Percentiles rank a stretch among this genome's conserved stretches.
Conservation (phyloP, 2,113 vertebrate species). For the Orcinus orca region DNA sequence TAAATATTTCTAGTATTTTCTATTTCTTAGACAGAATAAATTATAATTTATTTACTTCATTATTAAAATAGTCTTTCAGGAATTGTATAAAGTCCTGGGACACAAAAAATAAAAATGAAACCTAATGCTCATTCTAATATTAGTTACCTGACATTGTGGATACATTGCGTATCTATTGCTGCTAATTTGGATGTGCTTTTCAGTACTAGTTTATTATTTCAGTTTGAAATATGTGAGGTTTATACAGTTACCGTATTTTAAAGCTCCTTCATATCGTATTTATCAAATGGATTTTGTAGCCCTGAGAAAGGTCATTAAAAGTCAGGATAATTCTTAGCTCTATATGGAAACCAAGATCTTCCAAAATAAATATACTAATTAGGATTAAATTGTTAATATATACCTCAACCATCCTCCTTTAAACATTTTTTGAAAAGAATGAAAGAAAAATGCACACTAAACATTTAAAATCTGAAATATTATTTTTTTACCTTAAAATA, state of each 20-base stretch:
- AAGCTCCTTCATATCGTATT: not conserved
- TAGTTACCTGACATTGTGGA: not conserved
- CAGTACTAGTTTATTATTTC: not conserved
- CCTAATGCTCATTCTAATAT: not conserved
- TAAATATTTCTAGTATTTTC: not conserved
- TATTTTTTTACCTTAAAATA: not conserved
- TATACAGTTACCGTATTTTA: not conserved
- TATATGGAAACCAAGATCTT: not conserved
- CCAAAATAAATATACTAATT: not conserved
- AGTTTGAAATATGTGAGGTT: not conserved
- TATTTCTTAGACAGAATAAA: not conserved
- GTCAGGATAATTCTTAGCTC: not conserved
- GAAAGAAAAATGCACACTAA: not conserved
- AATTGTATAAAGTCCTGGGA: not conserved
- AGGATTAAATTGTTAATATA: not conserved
- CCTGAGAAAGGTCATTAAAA: not conserved
- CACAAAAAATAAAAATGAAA: not conserved
- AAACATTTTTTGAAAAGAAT: not conserved
- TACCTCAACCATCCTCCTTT: not conserved
- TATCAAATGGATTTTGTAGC: not conserved
- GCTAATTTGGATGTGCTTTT: not conserved
- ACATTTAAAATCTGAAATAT: not conserved
- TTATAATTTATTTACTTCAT: not conserved
- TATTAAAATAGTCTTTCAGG: not conserved
- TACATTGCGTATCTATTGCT: not conserved